Base-by-base conservation (phyloP, 2,113 vertebrate species). In the Baryphthengus martii region DNA sequence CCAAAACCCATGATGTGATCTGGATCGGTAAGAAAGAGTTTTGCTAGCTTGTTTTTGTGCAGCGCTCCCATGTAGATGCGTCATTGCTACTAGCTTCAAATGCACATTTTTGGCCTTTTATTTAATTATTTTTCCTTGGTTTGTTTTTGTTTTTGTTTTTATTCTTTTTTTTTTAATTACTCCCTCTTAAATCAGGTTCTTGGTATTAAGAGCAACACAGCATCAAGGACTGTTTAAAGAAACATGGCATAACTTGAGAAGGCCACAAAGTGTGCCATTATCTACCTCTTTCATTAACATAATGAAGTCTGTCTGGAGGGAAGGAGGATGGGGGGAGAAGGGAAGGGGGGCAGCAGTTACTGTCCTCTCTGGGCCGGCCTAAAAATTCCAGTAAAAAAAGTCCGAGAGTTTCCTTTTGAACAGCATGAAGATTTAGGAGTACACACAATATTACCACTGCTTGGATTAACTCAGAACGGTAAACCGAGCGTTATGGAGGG, bases 371-470 rank as follows among this genome's bases (percentile, higher is more conserved):
- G 62, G 96, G 95, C 91, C 24, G 91, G 97, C 97, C 98, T 98
- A 98, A 97, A 98, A 98, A 98, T 97, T 97, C 96, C 97, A 97
- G 94, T 98, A 96, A 96, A 97, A 96, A 97, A 97, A 93, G 95
- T 98, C 97, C 78, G 73, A 97, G 95, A 97, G 97, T 96, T 95
- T 94, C 84, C 88, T 96, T 97, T 97, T 13, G 96, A 97, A 96
- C 97, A 97, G 97, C 97, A 94, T 97, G 93, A 96, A 97, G 97
- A 97, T 98, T 96, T 89, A 95, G 98, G 98, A 98, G 98, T 96
- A 98, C 98, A 98, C 98, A 98, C 98, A 98, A 97, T 97, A 98
- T 98, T 98, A 99, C 98, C 98, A 98, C 98, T 97, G 98, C 96
- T 98, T 97, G 97, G 95, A 91, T 98, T 96, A 95, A 98, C 98